Percentiles rank a stretch among this genome's conserved stretches.
Conservation (phyloP, 2,113 vertebrate species). For the Epinephelus fuscoguttatus region DNA sequence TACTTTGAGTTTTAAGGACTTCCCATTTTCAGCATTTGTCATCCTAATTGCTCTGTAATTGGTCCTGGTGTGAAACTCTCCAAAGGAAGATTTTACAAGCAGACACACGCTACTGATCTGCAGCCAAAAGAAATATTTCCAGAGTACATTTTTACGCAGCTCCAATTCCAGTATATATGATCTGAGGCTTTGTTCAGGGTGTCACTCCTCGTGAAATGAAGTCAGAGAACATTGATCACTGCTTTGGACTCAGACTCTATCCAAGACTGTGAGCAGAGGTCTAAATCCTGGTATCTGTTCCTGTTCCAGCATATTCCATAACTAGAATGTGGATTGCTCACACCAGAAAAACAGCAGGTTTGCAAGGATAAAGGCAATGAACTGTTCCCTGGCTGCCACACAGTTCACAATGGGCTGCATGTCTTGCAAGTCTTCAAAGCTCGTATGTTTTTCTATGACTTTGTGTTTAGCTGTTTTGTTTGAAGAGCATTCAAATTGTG, state of each 20-base stretch:
- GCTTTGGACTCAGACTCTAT: slow-evolving; percentile 5
- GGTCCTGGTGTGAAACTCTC: slow-evolving; percentile 23
- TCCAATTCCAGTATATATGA: slow-evolving; percentile 22
- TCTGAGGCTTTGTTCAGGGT: slow-evolving; percentile 25
- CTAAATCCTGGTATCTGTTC: background rate
- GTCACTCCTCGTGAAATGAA: slow-evolving; percentile 22
- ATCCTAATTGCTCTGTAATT: slow-evolving; percentile 24
- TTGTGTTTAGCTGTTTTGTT: background rate
- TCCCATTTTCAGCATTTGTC: background rate
- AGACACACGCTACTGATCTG: slow-evolving; percentile 44
- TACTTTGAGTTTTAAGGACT: background rate
- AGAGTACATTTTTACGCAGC: slow-evolving; percentile 25
- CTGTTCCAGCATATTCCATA: background rate
- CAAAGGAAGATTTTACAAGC: slow-evolving; percentile 12
- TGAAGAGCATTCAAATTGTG: background rate
- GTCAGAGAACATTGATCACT: slow-evolving; percentile 19
- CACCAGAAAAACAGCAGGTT: background rate
- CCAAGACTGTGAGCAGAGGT: background rate
- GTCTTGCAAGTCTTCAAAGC: background rate
- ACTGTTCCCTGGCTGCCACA: background rate
- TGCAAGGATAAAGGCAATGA: background rate
- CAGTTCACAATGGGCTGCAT: background rate
- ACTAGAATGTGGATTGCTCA: background rate
- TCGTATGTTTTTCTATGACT: background rate
- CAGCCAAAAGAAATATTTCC: slow-evolving; percentile 52